Evolutionary conservation across 1,140 invertebrate genomes (phyloP), one percentile per base, ranked within the genome.

Genomic region (Trichogramma pretiosum): DNA sequence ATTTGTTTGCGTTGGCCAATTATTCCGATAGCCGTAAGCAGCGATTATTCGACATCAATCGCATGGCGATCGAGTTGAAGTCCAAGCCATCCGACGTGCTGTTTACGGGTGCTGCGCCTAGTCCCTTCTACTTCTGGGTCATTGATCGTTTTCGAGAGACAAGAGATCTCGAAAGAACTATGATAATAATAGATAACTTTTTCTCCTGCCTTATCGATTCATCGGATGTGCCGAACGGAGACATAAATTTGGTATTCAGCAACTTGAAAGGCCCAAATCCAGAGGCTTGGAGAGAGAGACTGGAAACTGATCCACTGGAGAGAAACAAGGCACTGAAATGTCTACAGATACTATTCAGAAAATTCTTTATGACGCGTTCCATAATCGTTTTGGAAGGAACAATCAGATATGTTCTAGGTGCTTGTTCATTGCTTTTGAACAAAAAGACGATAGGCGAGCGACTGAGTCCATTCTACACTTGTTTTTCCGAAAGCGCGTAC

Each of bases 31-130:
- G 52, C 21, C 52, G 57, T 16, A 60, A 53, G 21, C 51, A 64
- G 22, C 58, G 50, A 22, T 46, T 66, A 16, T 54, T 67, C 17
- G 64, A 59, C 21, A 65, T 71, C 13, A 67, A 64, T 28, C 50
- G 56, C 7, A 54, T 56, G 8, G 57, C 50, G 0, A 56, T 68
- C 0, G 54, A 54, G 33, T 35, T 72, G 0, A 53, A 56, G 3
- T 14, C 50, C 0, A 55, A 60, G 26, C 59, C 64, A 19, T 46
- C 40, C 0, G 56, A 61, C 23, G 42, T 63, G 3, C 23, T 40
- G n/a, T 22, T 23, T 9, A 21, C 17, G 1, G 23, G 41, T 1
- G 55, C 50, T 24, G 14, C 37, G 54, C 19, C 8, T 30, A 32
- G 40, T 13, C 28, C 53, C 14, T 49, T 70, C 13, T 58, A 57